Evolutionary conservation across 2,113 vertebrate genomes (phyloP), one percentile per base, ranked within the genome.

Genomic region (Semicossyphus pulcher): DNA sequence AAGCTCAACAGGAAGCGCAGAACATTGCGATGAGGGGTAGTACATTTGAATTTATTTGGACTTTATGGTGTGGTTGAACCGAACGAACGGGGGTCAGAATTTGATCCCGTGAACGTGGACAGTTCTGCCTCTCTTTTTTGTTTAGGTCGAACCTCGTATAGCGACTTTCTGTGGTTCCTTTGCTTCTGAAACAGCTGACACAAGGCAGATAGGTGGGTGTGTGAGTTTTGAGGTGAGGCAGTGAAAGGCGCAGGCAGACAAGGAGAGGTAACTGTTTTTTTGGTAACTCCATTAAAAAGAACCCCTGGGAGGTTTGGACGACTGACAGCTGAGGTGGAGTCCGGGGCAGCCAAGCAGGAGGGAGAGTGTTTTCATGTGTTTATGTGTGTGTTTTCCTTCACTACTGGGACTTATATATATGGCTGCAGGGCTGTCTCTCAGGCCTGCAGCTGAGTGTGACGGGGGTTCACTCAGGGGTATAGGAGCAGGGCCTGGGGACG

Each of bases 101-200:
- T 69, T 1, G 52, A 86, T 81, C 71, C 57, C 63, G 48, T 37
- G 67, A 72, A 74, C 10, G 32, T 61, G 67, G 58, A 81, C 76
- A 75, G 41, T 77, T 75, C 54, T 37, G 67, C 79, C 64, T 79
- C 49, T 66, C 34, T 86, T 32, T 84, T 34, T 57, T 61, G 42
- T 84, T 78, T 59, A 73, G 66, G 76, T 87, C 60, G 78, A 79
- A 89, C 77, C 81, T 86, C 74, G 34, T 10, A 54, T 69, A 80
- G 86, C 56, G 73, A 79, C 61, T 79, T 28, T 34, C 64, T 85
- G 91, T 31, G 87, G 86, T 83, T 85, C 64, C 47, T 59, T 88
- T 83, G 81, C 89, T 87, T 77, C 73, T 58, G 58, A 91, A 91
- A 86, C 83, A 87, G 91, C 91, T 88, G 89, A 92, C 88, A 84